Base-by-base conservation (phyloP, 1,140 invertebrate species). In the Hyles vespertilio region DNA sequence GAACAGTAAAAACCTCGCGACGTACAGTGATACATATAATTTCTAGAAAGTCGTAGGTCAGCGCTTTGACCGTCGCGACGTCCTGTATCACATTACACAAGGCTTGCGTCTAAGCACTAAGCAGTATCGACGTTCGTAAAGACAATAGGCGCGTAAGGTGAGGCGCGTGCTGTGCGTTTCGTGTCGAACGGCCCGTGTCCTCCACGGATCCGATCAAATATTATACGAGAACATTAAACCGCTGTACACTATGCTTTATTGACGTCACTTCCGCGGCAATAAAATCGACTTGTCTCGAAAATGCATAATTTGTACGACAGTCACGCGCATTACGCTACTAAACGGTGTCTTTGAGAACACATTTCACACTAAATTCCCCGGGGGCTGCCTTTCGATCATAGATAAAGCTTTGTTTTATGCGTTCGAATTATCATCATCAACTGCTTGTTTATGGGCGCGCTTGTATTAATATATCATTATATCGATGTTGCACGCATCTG, bases 291-390 rank as follows among this genome's bases (percentile, higher is more conserved):
- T 84, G 83, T 80, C 81, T 79, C 77, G 77, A 72, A 87, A 88
- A 88, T 80, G 84, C 79, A 86, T 87, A 84, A 88, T 88, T 85
- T 80, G 85, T 88, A 86, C 69, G 66, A 70, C 72, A 84, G 85
- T 85, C 85, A 86, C 83, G 83, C 81, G 81, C 71, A 74, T 77
- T 79, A 80, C 71, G 75, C 75, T 82, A 81, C 83, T 88, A 88
- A 88, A 88, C 74, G 83, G 81, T 88, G 82, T 85, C 79, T 77
- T 73, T 73, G 69, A 74, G 74, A 84, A 87, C 83, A 87, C 84
- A 84, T 86, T 87, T 85, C 80, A 88, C 83, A 85, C 81, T 86
- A 74, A 83, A 81, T 73, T 77, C 77, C 72, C 70, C 67, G 58
- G 70, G 79, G 75, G 68, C 75, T 72, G 72, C 55, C 59, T 72